These are phyloP conservation scores for Xestia rhomboidea DNA, from an alignment of 2,888 invertebrate species.

Conservation along the genomic window DNA sequence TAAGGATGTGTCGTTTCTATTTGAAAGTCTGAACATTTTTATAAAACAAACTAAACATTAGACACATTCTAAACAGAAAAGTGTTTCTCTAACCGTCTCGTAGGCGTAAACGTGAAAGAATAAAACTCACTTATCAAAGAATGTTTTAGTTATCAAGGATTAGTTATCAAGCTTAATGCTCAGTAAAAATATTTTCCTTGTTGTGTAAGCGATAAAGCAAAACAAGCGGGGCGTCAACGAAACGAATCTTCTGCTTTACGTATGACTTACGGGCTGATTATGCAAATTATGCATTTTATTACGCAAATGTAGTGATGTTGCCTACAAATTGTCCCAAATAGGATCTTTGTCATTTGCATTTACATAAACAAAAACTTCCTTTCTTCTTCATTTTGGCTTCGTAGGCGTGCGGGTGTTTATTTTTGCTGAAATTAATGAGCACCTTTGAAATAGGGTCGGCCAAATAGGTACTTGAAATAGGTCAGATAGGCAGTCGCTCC, in stretches of 20 bases:
- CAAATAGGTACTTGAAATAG: background rate
- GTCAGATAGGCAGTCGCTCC: no score
- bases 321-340: conserved; percentile 82
- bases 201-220: conserved; percentile 47
- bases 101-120: background rate
- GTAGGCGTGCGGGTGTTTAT: background rate
- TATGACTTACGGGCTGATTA: conserved; percentile 82
- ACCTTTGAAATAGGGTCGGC: background rate
- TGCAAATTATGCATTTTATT: conserved; percentile 79
- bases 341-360: conserved; percentile 39
- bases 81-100: background rate
- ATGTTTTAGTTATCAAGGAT: conserved; percentile 65
- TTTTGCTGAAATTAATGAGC: conserved; percentile 1
- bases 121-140: conserved; percentile 51
- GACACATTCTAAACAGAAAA: background rate
- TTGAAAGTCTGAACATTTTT: conserved; percentile 36
- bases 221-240: conserved; percentile 64
- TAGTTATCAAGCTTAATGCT: conserved; percentile 50
- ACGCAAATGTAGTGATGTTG: conserved; percentile 76
- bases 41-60: background rate
- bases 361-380: conserved; percentile 28
- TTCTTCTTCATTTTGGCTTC: conserved; percentile 22
- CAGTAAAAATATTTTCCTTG: conserved; percentile 62
- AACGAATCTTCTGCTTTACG: conserved; percentile 70
- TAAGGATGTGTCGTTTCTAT: conserved; percentile 79